Conservation (phyloP, 2,113 vertebrate genomes). For the Perognathus longimembris region DNA sequence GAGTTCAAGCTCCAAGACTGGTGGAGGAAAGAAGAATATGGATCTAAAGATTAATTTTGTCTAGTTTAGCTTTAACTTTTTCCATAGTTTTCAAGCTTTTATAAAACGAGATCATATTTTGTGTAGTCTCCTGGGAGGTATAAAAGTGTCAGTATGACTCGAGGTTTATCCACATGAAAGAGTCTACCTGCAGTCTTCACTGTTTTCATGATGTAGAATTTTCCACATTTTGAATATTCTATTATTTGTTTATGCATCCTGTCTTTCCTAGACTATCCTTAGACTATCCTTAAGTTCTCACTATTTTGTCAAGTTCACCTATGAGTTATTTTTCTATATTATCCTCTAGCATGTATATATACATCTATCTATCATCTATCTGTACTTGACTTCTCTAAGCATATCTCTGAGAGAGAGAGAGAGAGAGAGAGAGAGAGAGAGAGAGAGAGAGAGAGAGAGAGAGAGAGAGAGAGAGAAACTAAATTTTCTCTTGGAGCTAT, state of each 20-base stretch:
- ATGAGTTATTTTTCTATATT: not conserved
- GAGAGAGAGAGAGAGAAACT: not conserved
- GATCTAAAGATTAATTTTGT: not conserved
- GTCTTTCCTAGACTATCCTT: not conserved
- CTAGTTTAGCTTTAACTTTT: slow-evolving; percentile 14
- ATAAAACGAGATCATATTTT: not conserved
- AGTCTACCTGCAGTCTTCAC: not conserved
- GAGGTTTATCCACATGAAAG: not conserved
- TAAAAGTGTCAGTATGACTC: not conserved
- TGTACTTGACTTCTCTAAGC: no score
- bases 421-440: no score
- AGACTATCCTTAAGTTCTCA: not conserved
- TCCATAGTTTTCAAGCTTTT: not conserved
- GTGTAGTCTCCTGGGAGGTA: not conserved
- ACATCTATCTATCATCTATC: no score
- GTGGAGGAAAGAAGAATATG: no score
- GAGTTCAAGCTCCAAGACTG: no score
- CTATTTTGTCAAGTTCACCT: slow-evolving; percentile 1
- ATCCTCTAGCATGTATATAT: not conserved
- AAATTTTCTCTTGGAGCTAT: not conserved
- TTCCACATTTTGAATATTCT: not conserved
- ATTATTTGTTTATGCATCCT: not conserved
- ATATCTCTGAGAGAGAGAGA: no score
- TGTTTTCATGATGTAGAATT: not conserved
- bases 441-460: no score